A percentile compares a stretch with the other conserved stretches of the same genome.
These are phyloP conservation scores for Lottia scabra DNA, from an alignment of 2,888 invertebrate species.

Conservation along the genomic window DNA sequence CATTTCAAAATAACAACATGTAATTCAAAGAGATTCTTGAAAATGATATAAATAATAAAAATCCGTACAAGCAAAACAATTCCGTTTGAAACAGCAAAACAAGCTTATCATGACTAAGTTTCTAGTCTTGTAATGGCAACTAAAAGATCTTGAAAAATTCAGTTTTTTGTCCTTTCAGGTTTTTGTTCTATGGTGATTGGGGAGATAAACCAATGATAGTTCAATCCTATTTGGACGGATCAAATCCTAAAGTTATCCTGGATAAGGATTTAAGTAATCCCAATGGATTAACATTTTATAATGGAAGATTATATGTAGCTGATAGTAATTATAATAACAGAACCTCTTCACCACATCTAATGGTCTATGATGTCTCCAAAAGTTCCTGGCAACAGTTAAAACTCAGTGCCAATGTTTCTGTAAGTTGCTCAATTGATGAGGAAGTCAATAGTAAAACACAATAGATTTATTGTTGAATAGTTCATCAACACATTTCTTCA, in stretches of 20 bases:
- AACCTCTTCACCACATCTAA: constrained; percentile 28
- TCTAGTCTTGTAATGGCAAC: no score
- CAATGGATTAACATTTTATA: constrained; percentile 44
- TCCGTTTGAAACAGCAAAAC: no score
- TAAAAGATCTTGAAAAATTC: no score
- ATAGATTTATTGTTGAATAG: no score
- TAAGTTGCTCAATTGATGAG: constrained; percentile 15
- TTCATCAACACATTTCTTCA: no score
- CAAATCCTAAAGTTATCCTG: constrained; percentile 33
- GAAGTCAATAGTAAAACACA: no score
- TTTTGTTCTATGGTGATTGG: constrained; percentile 57
- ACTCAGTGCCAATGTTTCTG: constrained; percentile 37
- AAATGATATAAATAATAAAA: no score
- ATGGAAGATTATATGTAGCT: constrained; percentile 44
- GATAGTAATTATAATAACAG: constrained; percentile 51
- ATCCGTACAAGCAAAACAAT: no score
- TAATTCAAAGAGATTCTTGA: no score
- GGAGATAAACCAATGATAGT: constrained; percentile 47
- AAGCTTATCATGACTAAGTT: no score
- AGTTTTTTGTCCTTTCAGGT: constrained; percentile 34
- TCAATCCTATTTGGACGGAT: constrained; percentile 53
- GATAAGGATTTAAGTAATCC: constrained; percentile 47
- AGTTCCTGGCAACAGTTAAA: constrained; percentile 34
- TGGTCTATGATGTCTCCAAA: constrained; percentile 31
- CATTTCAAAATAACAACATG: no score